Evolutionary conservation across 2,113 vertebrate genomes (phyloP).

Genomic region (Corvus cornix): DNA sequence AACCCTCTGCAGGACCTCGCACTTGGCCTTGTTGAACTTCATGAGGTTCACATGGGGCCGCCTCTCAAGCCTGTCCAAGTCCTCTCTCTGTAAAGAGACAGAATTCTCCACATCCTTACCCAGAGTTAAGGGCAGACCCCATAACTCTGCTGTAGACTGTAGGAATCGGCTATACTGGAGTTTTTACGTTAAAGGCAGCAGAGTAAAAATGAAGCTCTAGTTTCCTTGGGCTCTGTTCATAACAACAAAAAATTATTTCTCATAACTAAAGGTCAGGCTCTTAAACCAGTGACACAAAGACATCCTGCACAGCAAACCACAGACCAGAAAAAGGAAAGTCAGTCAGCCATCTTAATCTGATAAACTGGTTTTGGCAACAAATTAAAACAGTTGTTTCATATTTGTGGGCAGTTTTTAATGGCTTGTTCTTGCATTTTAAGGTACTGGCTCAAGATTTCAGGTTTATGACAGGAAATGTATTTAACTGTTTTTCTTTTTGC

Average conservation of each 20-base stretch:
- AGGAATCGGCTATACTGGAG: neutral
- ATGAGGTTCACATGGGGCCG: neutral
- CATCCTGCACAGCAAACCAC: neutral
- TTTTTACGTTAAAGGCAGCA: neutral
- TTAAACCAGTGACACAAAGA: neutral
- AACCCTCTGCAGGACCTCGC: neutral
- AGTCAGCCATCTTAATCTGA: neutral
- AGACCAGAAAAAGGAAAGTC: neutral
- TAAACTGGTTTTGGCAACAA: neutral
- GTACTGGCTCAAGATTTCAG: neutral
- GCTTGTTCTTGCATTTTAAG: constrained; percentile 1
- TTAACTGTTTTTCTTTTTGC: neutral
- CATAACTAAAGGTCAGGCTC: neutral
- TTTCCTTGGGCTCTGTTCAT: neutral
- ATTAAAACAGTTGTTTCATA: constrained; percentile 12
- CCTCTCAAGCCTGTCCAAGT: neutral
- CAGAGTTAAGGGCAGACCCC: neutral
- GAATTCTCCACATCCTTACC: neutral
- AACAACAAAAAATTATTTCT: neutral
- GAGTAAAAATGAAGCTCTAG: neutral
- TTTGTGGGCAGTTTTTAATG: neutral
- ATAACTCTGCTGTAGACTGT: neutral
- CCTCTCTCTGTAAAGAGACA: neutral
- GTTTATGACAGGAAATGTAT: neutral
- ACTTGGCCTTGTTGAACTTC: neutral